Evolutionary conservation across 2,113 vertebrate genomes (phyloP), one percentile per base, ranked within the genome.

Genomic region (Crypturellus undulatus): DNA sequence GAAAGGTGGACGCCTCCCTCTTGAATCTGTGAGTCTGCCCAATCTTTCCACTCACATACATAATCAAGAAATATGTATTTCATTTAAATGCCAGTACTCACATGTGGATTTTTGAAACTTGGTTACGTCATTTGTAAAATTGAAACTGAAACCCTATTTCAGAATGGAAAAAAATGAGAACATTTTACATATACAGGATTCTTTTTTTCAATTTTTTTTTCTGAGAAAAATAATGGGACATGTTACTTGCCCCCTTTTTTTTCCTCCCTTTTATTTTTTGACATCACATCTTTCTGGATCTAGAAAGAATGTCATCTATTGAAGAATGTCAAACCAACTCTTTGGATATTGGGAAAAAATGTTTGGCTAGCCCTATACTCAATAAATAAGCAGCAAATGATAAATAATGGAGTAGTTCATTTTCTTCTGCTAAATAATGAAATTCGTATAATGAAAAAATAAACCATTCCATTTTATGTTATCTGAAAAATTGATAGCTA

Each of bases 321-420:
- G 36, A 92, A 60, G 62, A 90, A 67, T 65, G 52, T 87, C 21
- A 69, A 69, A 70, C 32, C 45, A 63, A 72, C 19, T 32, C 72
- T 58, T 79, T 77, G 38, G 32, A 14, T 92, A 15, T 58, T 79
- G 26, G 26, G 21, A 56, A 0, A 0, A 91, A 94, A 77, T 64
- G 12, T 93, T 86, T 92, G 78, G 43, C 89, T 84, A 65, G 28
- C 18, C 45, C 45, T 79, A 59, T 77, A n/a, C 54, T 94, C 92
- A 96, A 97, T 93, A 95, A 95, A 73, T 92, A 91, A 89, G 30
- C 32, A 94, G 59, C 13, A 65, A 80, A 79, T 47, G 14, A 88
- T 96, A 87, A 96, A 97, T 96, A 96, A 96, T 94, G 40, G 28
- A 96, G 45, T 21, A 90, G 81, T 93, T 71, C n/a, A 92, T 93